Evolutionary conservation across 2,888 invertebrate species (phyloP).

Genomic region (Diaprepes abbreviatus): DNA sequence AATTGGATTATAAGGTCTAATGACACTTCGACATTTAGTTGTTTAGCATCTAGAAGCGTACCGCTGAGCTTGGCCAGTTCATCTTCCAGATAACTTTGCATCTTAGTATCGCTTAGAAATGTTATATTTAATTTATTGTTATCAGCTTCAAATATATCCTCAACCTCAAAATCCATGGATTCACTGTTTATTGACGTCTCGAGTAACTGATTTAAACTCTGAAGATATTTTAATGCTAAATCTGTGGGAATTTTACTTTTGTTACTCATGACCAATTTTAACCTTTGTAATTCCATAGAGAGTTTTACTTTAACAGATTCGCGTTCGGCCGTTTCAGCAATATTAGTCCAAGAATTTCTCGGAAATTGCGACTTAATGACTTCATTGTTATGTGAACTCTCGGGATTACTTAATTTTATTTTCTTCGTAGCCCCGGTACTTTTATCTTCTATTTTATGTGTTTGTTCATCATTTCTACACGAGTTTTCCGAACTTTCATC

Average conservation of each 20-base stretch:
- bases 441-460: not conserved
- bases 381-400: not conserved
- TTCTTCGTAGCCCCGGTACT: not conserved
- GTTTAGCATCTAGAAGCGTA: not conserved
- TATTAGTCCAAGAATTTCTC: not conserved
- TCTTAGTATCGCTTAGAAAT: not conserved
- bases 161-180: not conserved
- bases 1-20: conserved; percentile 12
- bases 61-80: not conserved
- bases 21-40: not conserved
- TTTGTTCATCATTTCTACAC: not conserved
- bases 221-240: not conserved
- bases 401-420: not conserved
- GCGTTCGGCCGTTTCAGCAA: not conserved
- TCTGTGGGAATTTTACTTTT: not conserved
- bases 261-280: not conserved
- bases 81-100: not conserved
- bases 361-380: not conserved
- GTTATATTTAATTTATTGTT: not conserved
- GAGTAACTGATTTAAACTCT: conserved; percentile 1
- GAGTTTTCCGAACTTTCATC: not conserved
- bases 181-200: not conserved
- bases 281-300: conserved; percentile 2
- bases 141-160: not conserved
- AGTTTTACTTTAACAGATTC: conserved; percentile 4